Percentiles rank a stretch among this genome's conserved stretches.
Conservation (phyloP, 1,140 invertebrate species). For the Chlorops oryzae region DNA sequence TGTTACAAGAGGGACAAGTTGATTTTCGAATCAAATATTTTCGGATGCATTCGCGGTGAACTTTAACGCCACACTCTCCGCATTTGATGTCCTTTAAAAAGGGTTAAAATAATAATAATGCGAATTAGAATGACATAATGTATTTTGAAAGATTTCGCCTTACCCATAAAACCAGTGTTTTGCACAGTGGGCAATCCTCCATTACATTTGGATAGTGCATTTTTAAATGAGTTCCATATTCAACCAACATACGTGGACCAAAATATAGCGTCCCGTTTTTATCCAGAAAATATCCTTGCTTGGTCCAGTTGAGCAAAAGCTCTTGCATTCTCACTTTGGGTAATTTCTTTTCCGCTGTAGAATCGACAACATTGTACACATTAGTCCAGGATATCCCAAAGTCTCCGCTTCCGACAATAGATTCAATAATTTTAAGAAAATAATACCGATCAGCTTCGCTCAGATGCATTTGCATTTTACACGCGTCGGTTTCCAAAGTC, state of each 20-base stretch:
- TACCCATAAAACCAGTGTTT: slow-evolving; percentile 15
- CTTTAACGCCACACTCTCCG: slow-evolving; percentile 6
- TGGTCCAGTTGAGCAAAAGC: slow-evolving; percentile 6
- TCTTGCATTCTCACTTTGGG: slow-evolving; percentile 12
- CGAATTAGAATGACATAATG: background rate
- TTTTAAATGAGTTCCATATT: slow-evolving; percentile 14
- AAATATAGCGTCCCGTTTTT: slow-evolving; percentile 13
- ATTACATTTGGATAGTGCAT: slow-evolving; percentile 8
- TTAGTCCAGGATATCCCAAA: slow-evolving; percentile 11
- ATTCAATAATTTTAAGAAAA: slow-evolving; percentile 14
- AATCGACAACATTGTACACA: slow-evolving; percentile 7
- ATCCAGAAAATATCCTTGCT: slow-evolving; percentile 14
- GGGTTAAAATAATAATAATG: background rate
- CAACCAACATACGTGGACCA: slow-evolving; percentile 11
- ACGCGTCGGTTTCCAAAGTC: background rate
- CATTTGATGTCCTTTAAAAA: slow-evolving; percentile 14
- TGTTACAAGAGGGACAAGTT: slow-evolving; percentile 10
- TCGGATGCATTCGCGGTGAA: slow-evolving; percentile 12
- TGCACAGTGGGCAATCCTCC: slow-evolving; percentile 14
- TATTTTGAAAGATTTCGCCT: background rate
- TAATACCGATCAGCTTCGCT: slow-evolving; percentile 11
- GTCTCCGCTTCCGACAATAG: slow-evolving; percentile 6
- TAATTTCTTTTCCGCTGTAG: slow-evolving; percentile 4
- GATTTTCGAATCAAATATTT: slow-evolving; percentile 13
- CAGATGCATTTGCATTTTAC: slow-evolving; percentile 12